Conservation (phyloP, 2,888 invertebrate species). For the Cenopis cana region DNA sequence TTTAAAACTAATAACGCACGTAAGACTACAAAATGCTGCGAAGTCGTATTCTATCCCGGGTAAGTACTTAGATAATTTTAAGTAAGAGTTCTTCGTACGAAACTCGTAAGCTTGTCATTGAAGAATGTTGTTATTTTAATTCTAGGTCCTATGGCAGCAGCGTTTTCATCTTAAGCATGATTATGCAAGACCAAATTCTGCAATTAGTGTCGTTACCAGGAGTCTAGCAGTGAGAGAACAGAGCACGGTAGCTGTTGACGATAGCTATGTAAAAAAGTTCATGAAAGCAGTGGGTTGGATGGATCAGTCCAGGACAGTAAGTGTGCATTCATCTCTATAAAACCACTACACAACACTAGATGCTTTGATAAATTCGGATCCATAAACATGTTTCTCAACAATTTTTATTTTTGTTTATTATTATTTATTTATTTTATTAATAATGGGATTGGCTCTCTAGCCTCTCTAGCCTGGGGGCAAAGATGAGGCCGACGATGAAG, state of each 20-base stretch:
- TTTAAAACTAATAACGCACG: slow-evolving; percentile 6
- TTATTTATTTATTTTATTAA: too few relatives aligned
- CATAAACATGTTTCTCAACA: too few relatives aligned
- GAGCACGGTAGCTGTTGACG: slow-evolving; percentile 70
- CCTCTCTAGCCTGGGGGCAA: too few relatives aligned
- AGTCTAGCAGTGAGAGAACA: slow-evolving; percentile 55
- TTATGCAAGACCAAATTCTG: slow-evolving; percentile 62
- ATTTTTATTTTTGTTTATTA: too few relatives aligned
- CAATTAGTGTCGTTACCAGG: slow-evolving; percentile 40
- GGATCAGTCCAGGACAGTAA: slow-evolving; percentile 84
- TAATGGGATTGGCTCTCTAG: too few relatives aligned
- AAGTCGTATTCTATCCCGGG: slow-evolving; percentile 54
- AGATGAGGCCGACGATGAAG: too few relatives aligned
- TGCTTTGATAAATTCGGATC: not conserved
- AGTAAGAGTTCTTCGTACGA: not conserved
- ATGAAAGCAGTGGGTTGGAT: slow-evolving; percentile 86
- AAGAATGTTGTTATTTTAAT: slow-evolving; percentile 24
- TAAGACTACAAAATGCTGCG: slow-evolving; percentile 51
- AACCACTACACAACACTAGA: not conserved
- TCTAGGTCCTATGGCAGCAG: slow-evolving; percentile 57
- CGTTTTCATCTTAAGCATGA: slow-evolving; percentile 49
- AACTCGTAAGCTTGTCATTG: not conserved
- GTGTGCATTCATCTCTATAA: slow-evolving; percentile 44
- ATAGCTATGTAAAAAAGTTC: slow-evolving; percentile 84
- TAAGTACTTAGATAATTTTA: slow-evolving; percentile 49